Evolutionary conservation across 1,140 invertebrate species (phyloP).

Genomic region (Neodiprion lecontei): DNA sequence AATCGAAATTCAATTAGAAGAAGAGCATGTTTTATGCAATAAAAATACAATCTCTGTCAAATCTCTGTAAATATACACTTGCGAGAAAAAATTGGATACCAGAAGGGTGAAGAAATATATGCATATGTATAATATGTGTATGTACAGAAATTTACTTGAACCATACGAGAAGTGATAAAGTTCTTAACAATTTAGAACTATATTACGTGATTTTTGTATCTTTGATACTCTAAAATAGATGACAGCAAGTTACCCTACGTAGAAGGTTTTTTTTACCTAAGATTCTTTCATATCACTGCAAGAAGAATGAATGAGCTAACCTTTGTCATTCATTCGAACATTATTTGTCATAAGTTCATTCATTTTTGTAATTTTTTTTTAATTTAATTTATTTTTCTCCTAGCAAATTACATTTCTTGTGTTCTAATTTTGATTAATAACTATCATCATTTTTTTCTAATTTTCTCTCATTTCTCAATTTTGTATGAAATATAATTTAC

Average conservation of each 20-base stretch:
- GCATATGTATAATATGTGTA: not conserved
- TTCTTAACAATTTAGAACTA: not conserved
- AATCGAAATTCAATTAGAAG: not conserved
- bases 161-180: not conserved
- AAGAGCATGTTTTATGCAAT: not conserved
- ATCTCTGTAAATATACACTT: not conserved
- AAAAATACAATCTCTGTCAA: slow-evolving; percentile 1
- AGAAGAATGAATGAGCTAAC: not conserved
- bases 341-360: not conserved
- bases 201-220: not conserved
- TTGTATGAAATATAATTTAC: slow-evolving; percentile 1
- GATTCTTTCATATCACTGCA: not conserved
- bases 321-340: not conserved
- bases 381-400: not conserved
- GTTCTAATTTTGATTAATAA: not conserved
- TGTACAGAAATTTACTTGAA: slow-evolving; percentile 3
- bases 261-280: no score
- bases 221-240: slow-evolving; percentile 1
- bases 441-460: not conserved
- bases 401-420: not conserved
- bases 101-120: not conserved
- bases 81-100: not conserved
- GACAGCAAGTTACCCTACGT: not conserved
- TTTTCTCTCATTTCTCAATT: not conserved
- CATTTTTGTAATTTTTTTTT: not conserved